Evolutionary conservation across 23 tunicate genomes (phyloP).

Genomic region (Trididemnum clinides): DNA sequence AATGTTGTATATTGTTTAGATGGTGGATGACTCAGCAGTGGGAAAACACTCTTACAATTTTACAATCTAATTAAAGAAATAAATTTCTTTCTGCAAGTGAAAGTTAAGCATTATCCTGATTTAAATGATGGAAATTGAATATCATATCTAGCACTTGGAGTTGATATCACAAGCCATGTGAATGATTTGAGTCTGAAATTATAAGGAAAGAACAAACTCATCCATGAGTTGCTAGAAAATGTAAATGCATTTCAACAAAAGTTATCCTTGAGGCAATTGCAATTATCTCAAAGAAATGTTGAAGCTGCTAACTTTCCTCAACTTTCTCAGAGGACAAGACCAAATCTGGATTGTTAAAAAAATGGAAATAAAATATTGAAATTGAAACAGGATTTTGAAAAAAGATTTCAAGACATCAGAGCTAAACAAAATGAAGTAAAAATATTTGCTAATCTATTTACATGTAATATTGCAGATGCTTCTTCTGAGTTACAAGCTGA

Average conservation of each 20-base stretch:
- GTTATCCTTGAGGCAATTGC: constrained; percentile 31
- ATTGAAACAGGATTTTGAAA: not conserved
- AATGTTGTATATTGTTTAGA: not conserved
- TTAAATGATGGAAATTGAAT: not conserved
- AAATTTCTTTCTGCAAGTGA: not conserved
- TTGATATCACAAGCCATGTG: constrained; percentile 40
- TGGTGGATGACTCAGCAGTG: constrained; percentile 24
- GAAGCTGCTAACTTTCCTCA: constrained; percentile 24
- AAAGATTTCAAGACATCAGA: too few species aligned
- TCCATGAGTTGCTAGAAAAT: constrained; percentile 22
- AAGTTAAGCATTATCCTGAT: not conserved
- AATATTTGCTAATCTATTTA: not conserved
- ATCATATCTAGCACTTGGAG: too few species aligned
- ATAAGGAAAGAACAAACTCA: constrained; percentile 41
- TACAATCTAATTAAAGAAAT: too few species aligned
- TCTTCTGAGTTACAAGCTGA: not conserved
- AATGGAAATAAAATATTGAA: not conserved
- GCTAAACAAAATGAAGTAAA: not conserved
- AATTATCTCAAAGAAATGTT: constrained; percentile 32
- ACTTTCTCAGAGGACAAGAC: not conserved
- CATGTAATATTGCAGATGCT: not conserved
- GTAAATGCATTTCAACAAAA: constrained; percentile 30
- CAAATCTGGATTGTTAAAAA: not conserved
- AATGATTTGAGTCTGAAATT: constrained; percentile 20
- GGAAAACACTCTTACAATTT: not conserved